These are phyloP conservation scores for Stichodactyla helianthus DNA, from an alignment of 64 coral and sea anemone species.

Conservation along the genomic window DNA sequence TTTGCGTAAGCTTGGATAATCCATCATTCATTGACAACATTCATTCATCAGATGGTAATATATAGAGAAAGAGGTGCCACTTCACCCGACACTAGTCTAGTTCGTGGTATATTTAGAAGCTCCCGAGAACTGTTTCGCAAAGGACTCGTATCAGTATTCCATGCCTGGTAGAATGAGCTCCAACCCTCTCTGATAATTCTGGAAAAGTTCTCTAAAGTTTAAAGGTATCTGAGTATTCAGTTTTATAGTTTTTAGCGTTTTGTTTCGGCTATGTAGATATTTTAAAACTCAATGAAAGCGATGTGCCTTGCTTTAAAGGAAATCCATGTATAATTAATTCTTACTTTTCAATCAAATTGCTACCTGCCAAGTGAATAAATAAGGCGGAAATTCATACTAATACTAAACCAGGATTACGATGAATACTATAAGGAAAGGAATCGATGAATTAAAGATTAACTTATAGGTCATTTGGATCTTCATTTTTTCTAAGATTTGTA, in stretches of 20 bases:
- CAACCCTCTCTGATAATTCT: background rate
- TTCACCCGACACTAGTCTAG: background rate
- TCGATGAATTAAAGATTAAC: background rate
- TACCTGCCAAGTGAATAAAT: background rate
- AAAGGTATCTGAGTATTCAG: background rate
- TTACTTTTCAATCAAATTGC: background rate
- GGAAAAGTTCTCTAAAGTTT: background rate
- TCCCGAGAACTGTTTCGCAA: background rate
- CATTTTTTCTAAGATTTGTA: background rate
- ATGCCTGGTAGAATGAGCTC: background rate
- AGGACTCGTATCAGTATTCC: background rate
- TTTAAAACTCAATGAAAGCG: background rate
- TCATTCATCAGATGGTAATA: slow-evolving; percentile 12
- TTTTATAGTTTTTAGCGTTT: background rate
- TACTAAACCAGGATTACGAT: background rate
- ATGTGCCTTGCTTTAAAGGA: too few species aligned
- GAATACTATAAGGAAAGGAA: background rate
- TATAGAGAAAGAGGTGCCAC: background rate
- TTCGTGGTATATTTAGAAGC: background rate
- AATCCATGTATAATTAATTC: background rate
- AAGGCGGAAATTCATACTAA: slow-evolving; percentile 2
- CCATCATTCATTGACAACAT: background rate
- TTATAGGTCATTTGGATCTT: background rate
- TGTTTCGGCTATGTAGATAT: background rate
- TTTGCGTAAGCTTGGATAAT: slow-evolving; percentile 10